Evolutionary conservation across 2,797 vertebrate genomes (phyloP), one percentile per base, ranked within the genome.

Genomic region (Pelodytes ibericus): DNA sequence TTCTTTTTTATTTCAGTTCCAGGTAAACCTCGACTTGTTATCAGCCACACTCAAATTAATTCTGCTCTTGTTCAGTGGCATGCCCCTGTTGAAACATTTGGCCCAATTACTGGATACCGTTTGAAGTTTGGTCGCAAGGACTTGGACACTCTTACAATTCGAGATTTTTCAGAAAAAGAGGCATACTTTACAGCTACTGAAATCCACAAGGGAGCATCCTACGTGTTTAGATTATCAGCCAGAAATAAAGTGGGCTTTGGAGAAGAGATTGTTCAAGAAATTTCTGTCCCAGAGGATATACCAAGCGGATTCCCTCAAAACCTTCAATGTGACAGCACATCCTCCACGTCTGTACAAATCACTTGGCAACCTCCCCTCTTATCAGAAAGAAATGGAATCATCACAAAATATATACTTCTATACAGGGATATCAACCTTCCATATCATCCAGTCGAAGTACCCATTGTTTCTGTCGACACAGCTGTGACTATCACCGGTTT

Each of bases 371-470:
- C 95, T 25, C 92, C 96, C 27, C 84, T 93, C 72, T 87, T 99
- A 85, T 91, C 95, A 41, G 98, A 99, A 85, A 93, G 94, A 84
- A 99, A 99, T 60, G 98, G 98, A 82, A 78, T 92, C 77, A 95
- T 99, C 82, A 89, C 94, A 82, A 98, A 97, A 88, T 99, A 98
- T 0, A 97, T 95, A 66, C 87, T 99, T 80, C 92, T 98, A 53
- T 99, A 98, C 86, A 96, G 96, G 91, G 98, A 99, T 92, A 99
- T 99, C 91, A 99, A 99, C 92, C 94, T 95, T 83, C 96, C 96
- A 26, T 90, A 95, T 80, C 95, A 95, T 80, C 97, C 95, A 64
- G 88, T 95, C 13, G 97, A 99, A 90, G 93, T 99, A 77, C 94
- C 95, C 85, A 94, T 99, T 90, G 91, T 92, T 67, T 95, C 96